phyloP scores from a whole-genome alignment of 2,797 vertebrate species.

The Buphagus erythrorhynchus region DNA sequence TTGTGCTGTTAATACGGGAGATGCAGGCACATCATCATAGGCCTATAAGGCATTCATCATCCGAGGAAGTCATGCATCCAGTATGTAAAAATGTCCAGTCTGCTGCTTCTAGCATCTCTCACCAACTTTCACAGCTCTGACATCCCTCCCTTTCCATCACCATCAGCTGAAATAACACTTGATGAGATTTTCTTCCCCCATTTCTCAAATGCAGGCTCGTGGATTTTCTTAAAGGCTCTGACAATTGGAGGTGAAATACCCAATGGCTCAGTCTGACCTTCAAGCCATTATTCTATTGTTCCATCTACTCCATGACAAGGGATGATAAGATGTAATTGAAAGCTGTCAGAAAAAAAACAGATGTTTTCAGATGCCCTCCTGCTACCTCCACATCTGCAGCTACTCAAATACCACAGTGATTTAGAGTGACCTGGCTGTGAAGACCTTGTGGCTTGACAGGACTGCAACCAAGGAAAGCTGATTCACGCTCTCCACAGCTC shows the following conservation, averaged over 20 bases:
- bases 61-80: rapidly evolving
- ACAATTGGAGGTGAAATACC: not conserved
- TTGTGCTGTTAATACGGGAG: not conserved
- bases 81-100: not conserved
- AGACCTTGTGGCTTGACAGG: not conserved
- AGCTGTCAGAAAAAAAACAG: not conserved
- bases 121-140: not conserved
- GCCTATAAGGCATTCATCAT: not conserved
- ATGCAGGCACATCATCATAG: not conserved
- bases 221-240: not conserved
- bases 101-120: not conserved
- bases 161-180: not conserved
- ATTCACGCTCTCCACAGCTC: not conserved
- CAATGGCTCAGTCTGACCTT: not conserved
- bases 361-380: not conserved
- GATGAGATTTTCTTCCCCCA: not conserved
- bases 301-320: not conserved
- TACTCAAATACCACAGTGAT: not conserved
- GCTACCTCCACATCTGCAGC: not conserved
- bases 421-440: not conserved
- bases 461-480: not conserved
- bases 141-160: not conserved
- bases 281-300: rapidly evolving
- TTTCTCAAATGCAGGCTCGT: not conserved
- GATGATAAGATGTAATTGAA: not conserved